Conservation (phyloP, 2,113 vertebrate genomes). For the Dasyprocta punctata region DNA sequence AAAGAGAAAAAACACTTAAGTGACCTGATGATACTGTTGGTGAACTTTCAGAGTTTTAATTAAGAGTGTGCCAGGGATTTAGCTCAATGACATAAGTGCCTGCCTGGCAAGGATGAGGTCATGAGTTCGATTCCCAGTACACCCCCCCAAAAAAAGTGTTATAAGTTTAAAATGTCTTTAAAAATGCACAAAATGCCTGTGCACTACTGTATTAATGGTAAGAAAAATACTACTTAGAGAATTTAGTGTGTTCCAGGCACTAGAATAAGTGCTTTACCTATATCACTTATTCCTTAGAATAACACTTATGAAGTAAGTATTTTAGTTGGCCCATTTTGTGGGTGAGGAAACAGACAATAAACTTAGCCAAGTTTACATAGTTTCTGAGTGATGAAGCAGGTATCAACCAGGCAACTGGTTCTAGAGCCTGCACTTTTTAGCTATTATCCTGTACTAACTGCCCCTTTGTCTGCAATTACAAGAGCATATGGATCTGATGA, state of each 20-base stretch:
- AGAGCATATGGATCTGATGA: background rate
- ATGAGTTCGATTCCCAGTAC: too few relatives aligned
- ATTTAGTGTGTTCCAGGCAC: background rate
- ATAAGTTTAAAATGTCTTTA: background rate
- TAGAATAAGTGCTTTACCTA: background rate
- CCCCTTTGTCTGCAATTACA: background rate
- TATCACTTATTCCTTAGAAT: background rate
- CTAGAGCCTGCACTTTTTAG: background rate
- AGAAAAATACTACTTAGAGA: background rate
- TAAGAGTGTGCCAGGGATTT: too few relatives aligned
- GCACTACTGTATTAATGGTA: background rate
- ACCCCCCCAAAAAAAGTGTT: too few relatives aligned
- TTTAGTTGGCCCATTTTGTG: background rate
- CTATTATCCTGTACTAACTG: background rate
- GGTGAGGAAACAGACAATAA: background rate
- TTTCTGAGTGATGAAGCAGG: background rate
- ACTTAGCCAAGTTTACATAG: background rate
- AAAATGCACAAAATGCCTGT: background rate
- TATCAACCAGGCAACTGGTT: background rate
- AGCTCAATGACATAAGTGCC: too few relatives aligned
- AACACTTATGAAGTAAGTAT: background rate
- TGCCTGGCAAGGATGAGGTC: too few relatives aligned
- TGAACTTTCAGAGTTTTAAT: background rate
- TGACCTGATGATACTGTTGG: background rate
- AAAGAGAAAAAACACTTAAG: background rate